Percentiles rank a stretch among this genome's conserved stretches.
Evolutionary conservation across 2,797 vertebrate species (phyloP).

Genomic region (Vipera latastei): DNA sequence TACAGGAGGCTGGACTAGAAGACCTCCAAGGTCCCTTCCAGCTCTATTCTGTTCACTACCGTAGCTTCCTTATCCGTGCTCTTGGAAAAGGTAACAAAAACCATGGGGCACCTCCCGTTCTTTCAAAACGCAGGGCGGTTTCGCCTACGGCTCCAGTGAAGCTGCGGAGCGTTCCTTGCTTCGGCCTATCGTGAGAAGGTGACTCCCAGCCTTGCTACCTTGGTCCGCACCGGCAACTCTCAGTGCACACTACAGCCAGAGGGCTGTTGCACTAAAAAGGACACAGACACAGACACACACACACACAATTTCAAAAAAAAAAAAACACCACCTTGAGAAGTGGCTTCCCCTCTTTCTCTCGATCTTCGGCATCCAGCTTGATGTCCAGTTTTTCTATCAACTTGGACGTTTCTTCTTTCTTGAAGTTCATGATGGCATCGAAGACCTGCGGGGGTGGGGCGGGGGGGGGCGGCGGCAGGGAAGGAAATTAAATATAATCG

Average conservation of each 20-base stretch:
- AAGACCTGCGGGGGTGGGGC: slow-evolving; percentile 58
- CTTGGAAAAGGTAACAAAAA: neutral
- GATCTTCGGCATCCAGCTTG: slow-evolving; percentile 67
- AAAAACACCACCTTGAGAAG: slow-evolving; percentile 63
- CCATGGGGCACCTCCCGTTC: neutral
- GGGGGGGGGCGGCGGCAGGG: too few relatives aligned
- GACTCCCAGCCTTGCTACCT: neutral
- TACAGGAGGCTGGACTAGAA: too few relatives aligned
- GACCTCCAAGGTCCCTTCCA: too few relatives aligned
- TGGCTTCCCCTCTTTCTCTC: slow-evolving; percentile 67
- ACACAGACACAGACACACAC: neutral
- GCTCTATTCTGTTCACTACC: too few relatives aligned
- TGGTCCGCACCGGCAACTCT: neutral
- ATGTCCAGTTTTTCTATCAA: slow-evolving; percentile 70
- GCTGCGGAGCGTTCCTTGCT: neutral
- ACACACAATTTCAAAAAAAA: neutral
- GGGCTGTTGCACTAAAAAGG: neutral
- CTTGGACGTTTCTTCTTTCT: slow-evolving; percentile 70
- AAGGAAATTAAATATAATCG: neutral
- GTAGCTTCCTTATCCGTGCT: neutral
- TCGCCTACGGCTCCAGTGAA: neutral
- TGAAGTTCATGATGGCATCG: slow-evolving; percentile 74
- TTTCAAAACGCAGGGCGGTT: neutral
- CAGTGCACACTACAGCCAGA: neutral
- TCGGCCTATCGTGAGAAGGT: neutral